Conservation (phyloP, 2,797 vertebrate genomes). For the Gila robusta region DNA sequence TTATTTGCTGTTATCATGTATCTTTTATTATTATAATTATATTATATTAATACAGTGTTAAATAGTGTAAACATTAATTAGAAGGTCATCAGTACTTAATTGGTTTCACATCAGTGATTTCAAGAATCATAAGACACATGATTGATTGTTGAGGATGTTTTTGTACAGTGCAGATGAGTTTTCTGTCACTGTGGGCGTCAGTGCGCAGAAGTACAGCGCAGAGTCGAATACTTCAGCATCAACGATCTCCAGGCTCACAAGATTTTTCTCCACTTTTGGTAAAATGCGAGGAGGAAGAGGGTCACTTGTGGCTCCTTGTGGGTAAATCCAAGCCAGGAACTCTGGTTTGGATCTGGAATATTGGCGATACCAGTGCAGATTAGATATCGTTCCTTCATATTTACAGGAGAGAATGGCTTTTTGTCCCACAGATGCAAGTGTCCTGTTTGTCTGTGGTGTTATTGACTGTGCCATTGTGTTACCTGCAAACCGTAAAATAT, state of each 20-base stretch:
- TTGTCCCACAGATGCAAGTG: not conserved
- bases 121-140: not conserved
- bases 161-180: not conserved
- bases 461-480: constrained; percentile 7
- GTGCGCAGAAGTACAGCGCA: constrained; percentile 56
- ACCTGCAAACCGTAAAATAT: not conserved
- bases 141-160: not conserved
- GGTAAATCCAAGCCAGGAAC: constrained; percentile 15
- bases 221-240: constrained; percentile 33
- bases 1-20: not conserved
- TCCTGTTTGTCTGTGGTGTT: not conserved
- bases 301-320: not conserved
- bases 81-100: not conserved
- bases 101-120: not conserved
- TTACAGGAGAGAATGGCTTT: not conserved
- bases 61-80: not conserved
- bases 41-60: no score
- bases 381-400: not conserved
- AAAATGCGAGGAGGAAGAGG: not conserved
- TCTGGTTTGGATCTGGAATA: constrained; percentile 8
- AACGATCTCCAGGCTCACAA: constrained; percentile 22
- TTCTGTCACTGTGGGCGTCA: constrained; percentile 52
- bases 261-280: not conserved
- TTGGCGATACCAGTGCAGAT: constrained; percentile 26
- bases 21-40: not conserved